Evolutionary conservation across 2,797 vertebrate genomes (phyloP).

Genomic region (Mionectes olivaceus): DNA sequence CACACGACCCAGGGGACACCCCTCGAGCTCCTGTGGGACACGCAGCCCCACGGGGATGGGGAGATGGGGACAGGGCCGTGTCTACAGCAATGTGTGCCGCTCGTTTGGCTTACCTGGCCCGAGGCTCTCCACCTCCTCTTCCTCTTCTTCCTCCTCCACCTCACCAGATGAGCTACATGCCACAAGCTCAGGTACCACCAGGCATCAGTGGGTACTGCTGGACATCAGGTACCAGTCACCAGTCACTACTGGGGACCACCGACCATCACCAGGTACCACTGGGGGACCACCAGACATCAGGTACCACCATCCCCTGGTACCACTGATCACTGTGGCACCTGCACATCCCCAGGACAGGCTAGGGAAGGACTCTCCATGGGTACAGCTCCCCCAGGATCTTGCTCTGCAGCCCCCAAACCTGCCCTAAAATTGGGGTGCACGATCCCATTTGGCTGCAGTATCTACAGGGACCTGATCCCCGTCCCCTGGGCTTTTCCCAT

Average conservation of each 20-base stretch:
- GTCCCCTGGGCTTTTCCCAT: neutral
- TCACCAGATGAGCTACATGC: rapidly evolving
- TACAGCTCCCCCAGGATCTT: neutral
- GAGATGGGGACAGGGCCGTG: neutral
- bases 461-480: neutral
- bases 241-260: rapidly evolving
- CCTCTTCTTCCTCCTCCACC: neutral
- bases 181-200: rapidly evolving
- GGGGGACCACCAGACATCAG: no score
- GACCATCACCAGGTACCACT: no score
- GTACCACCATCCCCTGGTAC: neutral
- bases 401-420: neutral
- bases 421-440: rapidly evolving
- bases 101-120: neutral
- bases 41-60: neutral
- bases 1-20: neutral
- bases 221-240: neutral
- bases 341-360: neutral
- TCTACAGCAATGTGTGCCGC: neutral
- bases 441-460: neutral
- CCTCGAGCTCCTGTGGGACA: neutral
- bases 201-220: neutral
- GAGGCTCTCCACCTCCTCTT: neutral
- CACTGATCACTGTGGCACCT: neutral
- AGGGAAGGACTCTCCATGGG: neutral